Percentiles rank a stretch among this genome's conserved stretches.
phyloP scores from a whole-genome alignment of 2,113 vertebrate species.

The Erythrocercus mccallii region DNA sequence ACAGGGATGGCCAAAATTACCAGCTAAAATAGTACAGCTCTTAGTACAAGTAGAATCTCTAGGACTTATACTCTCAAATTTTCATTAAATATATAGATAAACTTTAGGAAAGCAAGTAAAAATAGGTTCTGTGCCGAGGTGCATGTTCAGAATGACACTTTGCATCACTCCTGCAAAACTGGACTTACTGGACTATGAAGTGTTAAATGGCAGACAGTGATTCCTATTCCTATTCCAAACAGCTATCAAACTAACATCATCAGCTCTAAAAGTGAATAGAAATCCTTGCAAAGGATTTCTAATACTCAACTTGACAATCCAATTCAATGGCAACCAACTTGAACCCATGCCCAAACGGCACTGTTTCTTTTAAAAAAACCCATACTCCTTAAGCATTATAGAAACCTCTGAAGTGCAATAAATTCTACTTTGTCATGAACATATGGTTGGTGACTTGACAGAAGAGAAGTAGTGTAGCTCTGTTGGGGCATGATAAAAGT shows the following conservation, averaged over 20 bases:
- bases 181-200: background rate
- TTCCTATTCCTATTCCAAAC: background rate
- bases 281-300: background rate
- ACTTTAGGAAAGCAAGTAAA: background rate
- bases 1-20: background rate
- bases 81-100: background rate
- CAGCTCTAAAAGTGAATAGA: background rate
- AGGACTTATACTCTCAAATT: background rate
- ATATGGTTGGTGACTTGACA: background rate
- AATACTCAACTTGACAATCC: background rate
- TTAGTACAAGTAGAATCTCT: background rate
- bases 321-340: background rate
- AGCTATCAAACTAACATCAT: background rate
- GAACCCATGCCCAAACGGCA: background rate
- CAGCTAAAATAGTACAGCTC: background rate
- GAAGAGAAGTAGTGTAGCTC: background rate
- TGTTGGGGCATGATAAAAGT: background rate
- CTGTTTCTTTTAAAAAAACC: background rate
- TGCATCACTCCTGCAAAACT: background rate
- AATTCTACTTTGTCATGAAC: background rate
- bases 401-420: background rate
- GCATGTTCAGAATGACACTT: accelerated
- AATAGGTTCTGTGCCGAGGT: background rate
- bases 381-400: background rate
- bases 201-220: background rate